Evolutionary conservation across 2,113 vertebrate species (phyloP).

Genomic region (Dendrocopos noguchii): DNA sequence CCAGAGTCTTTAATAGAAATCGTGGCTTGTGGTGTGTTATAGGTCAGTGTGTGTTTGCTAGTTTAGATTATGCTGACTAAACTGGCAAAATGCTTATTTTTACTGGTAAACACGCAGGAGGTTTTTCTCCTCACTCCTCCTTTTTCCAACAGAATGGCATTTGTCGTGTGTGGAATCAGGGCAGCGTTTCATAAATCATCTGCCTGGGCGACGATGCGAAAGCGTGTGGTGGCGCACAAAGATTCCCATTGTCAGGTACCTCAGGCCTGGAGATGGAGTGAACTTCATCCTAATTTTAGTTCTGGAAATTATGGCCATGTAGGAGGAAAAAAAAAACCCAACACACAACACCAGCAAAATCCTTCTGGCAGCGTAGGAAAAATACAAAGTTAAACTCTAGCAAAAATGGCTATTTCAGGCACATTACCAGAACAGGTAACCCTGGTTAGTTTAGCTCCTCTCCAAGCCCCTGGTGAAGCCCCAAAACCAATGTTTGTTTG

Average conservation of each 20-base stretch:
- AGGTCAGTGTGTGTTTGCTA: conserved; percentile 69
- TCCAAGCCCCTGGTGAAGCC: background rate
- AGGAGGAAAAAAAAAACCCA: background rate
- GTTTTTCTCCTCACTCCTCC: conserved; percentile 27
- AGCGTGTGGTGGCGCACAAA: conserved; percentile 56
- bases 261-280: conserved; percentile 19
- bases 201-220: conserved; percentile 34
- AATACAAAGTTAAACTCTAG: conserved; percentile 31
- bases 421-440: background rate
- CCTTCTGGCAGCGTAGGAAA: conserved; percentile 44
- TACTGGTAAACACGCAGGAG: conserved; percentile 76
- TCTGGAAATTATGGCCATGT: conserved; percentile 22
- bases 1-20: conserved; percentile 88
- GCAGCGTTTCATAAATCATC: conserved; percentile 47
- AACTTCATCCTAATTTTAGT: conserved; percentile 50
- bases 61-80: conserved; percentile 73
- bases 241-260: conserved; percentile 64
- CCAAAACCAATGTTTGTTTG: background rate
- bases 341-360: background rate
- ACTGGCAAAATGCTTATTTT: conserved; percentile 76
- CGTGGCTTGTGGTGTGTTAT: conserved; percentile 76
- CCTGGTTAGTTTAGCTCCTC: background rate
- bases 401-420: background rate
- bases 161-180: conserved; percentile 61
- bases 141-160: conserved; percentile 61